Evolutionary conservation across 2,113 vertebrate species (phyloP).

Genomic region (Hippocampus zosterae): DNA sequence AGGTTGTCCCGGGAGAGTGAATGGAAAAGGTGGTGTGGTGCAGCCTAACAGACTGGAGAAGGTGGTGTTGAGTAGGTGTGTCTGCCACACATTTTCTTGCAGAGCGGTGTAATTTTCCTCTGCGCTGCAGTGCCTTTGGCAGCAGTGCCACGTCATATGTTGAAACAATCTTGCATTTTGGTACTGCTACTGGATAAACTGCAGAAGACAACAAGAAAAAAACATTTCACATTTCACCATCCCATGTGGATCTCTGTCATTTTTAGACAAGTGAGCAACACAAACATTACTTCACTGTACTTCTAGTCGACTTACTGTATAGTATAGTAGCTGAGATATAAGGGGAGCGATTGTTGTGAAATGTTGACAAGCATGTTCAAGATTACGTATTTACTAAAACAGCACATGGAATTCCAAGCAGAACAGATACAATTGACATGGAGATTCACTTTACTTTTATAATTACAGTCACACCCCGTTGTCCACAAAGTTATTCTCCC

Average conservation of each 20-base stretch:
- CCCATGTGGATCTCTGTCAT: neutral
- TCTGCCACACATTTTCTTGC: slow-evolving; percentile 6
- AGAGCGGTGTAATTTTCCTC: slow-evolving; percentile 35
- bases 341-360: neutral
- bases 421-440: neutral
- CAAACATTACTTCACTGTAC: neutral
- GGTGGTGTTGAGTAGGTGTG: slow-evolving; percentile 21
- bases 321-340: neutral
- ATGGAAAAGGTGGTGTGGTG: slow-evolving; percentile 30
- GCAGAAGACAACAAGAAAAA: neutral
- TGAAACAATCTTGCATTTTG: slow-evolving; percentile 41
- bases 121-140: slow-evolving; percentile 44
- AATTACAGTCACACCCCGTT: neutral
- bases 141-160: slow-evolving; percentile 38
- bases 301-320: too few species aligned
- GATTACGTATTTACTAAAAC: neutral
- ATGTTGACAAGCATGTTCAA: neutral
- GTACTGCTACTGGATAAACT: slow-evolving; percentile 10
- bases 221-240: neutral
- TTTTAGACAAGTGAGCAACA: neutral
- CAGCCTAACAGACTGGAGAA: slow-evolving; percentile 29
- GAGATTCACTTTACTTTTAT: neutral
- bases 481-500: neutral
- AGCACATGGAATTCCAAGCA: neutral
- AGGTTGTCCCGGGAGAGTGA: slow-evolving; percentile 42